These are phyloP conservation scores for Pseudomyrmex flavicornis DNA, from an alignment of 1,140 invertebrate species.

Conservation along the genomic window DNA sequence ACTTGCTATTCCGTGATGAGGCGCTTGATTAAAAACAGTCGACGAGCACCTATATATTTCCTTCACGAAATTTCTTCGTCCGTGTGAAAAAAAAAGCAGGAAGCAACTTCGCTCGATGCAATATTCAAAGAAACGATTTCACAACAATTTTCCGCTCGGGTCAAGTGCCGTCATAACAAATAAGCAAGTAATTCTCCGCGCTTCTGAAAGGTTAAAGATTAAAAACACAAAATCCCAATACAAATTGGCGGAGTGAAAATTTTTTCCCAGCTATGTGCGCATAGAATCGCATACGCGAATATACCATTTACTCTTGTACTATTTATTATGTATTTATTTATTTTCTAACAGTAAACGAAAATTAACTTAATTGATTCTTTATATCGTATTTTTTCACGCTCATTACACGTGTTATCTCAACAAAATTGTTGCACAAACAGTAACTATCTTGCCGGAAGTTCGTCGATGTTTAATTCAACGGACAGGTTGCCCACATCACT, in stretches of 20 bases:
- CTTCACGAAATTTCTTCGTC: constrained; percentile 56
- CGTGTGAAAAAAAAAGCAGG: neutral
- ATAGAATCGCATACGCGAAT: neutral
- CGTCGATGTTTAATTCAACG: constrained; percentile 51
- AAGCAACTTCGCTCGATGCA: neutral
- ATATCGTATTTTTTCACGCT: neutral
- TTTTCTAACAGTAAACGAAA: no score
- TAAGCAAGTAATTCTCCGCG: neutral
- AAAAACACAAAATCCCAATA: neutral
- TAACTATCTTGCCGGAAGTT: constrained; percentile 47
- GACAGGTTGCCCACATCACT: constrained; percentile 25
- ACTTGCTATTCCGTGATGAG: constrained; percentile 45
- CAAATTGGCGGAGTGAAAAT: neutral
- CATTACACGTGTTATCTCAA: constrained; percentile 9
- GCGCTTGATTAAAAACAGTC: constrained; percentile 68
- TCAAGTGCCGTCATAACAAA: neutral
- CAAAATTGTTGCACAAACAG: constrained; percentile 15
- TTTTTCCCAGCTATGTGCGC: neutral
- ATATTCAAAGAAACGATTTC: constrained; percentile 2
- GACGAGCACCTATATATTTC: neutral
- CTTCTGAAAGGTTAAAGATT: neutral
- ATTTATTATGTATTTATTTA: no score
- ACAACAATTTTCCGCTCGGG: neutral
- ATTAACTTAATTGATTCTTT: neutral
- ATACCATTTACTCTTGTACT: no score